Conservation (phyloP, 2,113 vertebrate genomes). For the Tragulus kanchil region DNA sequence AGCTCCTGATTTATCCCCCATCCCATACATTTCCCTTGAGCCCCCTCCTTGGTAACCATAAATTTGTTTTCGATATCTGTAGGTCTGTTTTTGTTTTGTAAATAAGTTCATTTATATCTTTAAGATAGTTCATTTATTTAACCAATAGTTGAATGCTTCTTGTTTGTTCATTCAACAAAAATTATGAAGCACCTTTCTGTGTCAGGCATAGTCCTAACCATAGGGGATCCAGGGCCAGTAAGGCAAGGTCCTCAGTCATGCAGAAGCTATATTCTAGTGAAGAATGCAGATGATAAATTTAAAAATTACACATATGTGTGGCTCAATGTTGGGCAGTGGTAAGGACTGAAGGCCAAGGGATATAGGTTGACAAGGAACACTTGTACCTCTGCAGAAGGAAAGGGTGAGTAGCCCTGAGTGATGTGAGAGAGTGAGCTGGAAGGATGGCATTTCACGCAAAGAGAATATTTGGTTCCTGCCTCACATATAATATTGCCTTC, state of each 20-base stretch:
- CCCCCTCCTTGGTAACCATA: not conserved
- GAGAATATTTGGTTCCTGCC: not conserved
- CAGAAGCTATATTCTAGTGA: not conserved
- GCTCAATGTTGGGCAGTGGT: not conserved
- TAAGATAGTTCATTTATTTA: conserved; percentile 52
- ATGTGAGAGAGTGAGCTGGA: not conserved
- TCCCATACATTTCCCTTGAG: not conserved
- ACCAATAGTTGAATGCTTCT: not conserved
- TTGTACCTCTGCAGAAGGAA: not conserved
- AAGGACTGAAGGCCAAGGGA: not conserved
- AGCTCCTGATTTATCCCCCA: not conserved
- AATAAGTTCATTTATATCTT: not conserved
- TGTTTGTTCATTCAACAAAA: conserved; percentile 20
- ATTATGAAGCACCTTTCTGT: not conserved
- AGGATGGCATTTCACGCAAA: not conserved
- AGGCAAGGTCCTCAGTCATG: not conserved
- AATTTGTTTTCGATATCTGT: not conserved
- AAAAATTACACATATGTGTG: not conserved
- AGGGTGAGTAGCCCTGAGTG: not conserved
- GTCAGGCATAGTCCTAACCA: not conserved
- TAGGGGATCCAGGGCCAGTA: accelerated
- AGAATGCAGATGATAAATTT: not conserved
- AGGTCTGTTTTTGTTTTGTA: not conserved
- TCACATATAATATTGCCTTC: not conserved
- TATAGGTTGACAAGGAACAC: too few species aligned